Evolutionary conservation across 2,888 invertebrate genomes (phyloP).

Genomic region (Gortyna flavago): DNA sequence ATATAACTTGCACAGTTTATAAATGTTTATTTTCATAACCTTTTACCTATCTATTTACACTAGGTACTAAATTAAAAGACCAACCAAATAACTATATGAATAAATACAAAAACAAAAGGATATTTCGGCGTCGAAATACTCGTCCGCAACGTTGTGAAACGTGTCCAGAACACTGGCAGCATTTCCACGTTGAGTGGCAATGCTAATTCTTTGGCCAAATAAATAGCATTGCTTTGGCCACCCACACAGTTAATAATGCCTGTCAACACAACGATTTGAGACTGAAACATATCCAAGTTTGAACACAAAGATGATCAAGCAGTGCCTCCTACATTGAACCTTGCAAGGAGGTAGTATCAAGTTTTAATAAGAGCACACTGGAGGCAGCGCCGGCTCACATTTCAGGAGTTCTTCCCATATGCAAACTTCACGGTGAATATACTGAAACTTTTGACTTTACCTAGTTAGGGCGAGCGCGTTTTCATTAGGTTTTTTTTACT

Average conservation of each 20-base stretch:
- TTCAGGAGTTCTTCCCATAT: conserved; percentile 47
- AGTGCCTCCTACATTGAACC: neutral
- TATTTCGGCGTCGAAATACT: too few relatives aligned
- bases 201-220: too few relatives aligned
- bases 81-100: too few relatives aligned
- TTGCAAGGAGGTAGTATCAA: conserved; percentile 37
- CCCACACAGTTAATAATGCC: neutral
- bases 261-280: neutral
- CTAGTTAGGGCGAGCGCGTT: conserved; percentile 31
- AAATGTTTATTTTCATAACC: too few relatives aligned
- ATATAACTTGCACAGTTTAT: too few relatives aligned
- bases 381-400: conserved; percentile 35
- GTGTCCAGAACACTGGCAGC: too few relatives aligned
- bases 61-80: too few relatives aligned
- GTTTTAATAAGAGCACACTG: conserved; percentile 64
- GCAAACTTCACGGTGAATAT: conserved; percentile 52
- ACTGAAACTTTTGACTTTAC: conserved; percentile 47
- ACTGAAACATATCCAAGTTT: conserved; percentile 4
- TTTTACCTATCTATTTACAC: too few relatives aligned
- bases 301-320: conserved; percentile 17
- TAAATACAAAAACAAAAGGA: too few relatives aligned
- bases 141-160: too few relatives aligned
- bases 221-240: too few relatives aligned
- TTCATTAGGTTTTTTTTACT: conserved; percentile 1
- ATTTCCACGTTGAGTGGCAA: too few relatives aligned